These are phyloP conservation scores for Sceloporus undulatus DNA, from an alignment of 2,113 vertebrate species.

Conservation along the genomic window DNA sequence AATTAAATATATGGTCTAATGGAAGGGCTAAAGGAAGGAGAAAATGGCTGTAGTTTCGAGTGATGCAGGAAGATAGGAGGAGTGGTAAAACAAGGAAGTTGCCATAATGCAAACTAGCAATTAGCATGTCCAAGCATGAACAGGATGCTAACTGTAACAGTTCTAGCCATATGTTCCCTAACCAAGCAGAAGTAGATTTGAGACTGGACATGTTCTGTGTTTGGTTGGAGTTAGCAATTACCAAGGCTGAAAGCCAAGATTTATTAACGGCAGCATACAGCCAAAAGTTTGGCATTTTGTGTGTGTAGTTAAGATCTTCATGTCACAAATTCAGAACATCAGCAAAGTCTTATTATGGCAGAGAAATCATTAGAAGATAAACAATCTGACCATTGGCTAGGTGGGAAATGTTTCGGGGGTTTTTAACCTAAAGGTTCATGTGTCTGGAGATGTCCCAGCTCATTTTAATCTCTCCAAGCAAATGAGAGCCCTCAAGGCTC, in stretches of 20 bases:
- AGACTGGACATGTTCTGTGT: background rate
- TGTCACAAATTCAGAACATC: background rate
- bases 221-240: slow-evolving; percentile 21
- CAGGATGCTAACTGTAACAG: background rate
- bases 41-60: too few relatives aligned
- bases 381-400: background rate
- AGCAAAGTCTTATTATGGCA: background rate
- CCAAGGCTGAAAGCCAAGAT: slow-evolving; percentile 16
- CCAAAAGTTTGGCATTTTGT: background rate
- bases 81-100: too few relatives aligned
- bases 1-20: too few relatives aligned
- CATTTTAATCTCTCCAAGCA: slow-evolving; percentile 72
- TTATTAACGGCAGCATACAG: slow-evolving; percentile 4
- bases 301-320: background rate
- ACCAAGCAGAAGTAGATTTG: background rate
- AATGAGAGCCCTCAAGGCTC: slow-evolving; percentile 77
- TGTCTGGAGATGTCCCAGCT: slow-evolving; percentile 61
- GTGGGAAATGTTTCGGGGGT: slow-evolving; percentile 29
- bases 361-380: slow-evolving; percentile 8
- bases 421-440: slow-evolving; percentile 37
- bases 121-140: too few relatives aligned
- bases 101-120: too few relatives aligned
- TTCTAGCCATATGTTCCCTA: background rate
- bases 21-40: too few relatives aligned
- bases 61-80: too few relatives aligned